Percentiles rank a stretch among this genome's conserved stretches.
Conservation (phyloP, 2,888 invertebrate genomes). For the Deilephila elpenor region DNA sequence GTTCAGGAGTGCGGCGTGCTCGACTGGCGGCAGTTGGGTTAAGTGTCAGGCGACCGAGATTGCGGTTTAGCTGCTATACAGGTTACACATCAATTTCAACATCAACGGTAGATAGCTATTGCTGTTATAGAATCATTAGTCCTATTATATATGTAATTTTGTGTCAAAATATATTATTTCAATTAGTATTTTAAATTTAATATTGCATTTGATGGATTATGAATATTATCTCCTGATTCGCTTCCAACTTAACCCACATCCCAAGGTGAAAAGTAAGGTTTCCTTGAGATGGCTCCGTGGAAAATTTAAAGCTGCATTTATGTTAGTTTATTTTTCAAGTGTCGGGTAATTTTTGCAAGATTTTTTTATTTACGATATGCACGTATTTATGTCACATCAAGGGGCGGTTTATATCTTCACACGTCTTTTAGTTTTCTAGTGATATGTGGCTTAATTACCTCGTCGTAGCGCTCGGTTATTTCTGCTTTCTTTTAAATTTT, state of each 20-base stretch:
- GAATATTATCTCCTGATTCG: constrained; percentile 30
- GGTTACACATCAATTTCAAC: neutral
- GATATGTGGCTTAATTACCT: neutral
- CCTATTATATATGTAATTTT: too few relatives aligned
- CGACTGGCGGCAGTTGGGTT: constrained; percentile 54
- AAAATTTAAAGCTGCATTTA: constrained; percentile 75
- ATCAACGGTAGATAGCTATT: too few relatives aligned
- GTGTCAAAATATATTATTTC: too few relatives aligned
- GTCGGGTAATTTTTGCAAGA: constrained; percentile 60
- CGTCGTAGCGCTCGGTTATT: too few relatives aligned
- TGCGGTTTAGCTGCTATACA: neutral
- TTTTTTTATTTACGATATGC: constrained; percentile 23
- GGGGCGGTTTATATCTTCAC: constrained; percentile 6
- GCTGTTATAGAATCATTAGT: too few relatives aligned
- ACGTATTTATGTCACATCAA: constrained; percentile 23
- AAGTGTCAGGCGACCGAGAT: constrained; percentile 36
- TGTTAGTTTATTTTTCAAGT: constrained; percentile 78
- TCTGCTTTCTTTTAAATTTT: neutral
- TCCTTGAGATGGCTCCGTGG: constrained; percentile 67
- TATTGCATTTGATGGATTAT: neutral
- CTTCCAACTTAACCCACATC: constrained; percentile 41
- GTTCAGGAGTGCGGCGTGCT: constrained; percentile 64
- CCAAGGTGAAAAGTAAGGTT: constrained; percentile 65
- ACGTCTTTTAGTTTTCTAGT: constrained; percentile 18
- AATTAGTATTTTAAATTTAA: too few relatives aligned